Evolutionary conservation across 2,113 vertebrate genomes (phyloP).

Genomic region (Stigmatopora nigra): DNA sequence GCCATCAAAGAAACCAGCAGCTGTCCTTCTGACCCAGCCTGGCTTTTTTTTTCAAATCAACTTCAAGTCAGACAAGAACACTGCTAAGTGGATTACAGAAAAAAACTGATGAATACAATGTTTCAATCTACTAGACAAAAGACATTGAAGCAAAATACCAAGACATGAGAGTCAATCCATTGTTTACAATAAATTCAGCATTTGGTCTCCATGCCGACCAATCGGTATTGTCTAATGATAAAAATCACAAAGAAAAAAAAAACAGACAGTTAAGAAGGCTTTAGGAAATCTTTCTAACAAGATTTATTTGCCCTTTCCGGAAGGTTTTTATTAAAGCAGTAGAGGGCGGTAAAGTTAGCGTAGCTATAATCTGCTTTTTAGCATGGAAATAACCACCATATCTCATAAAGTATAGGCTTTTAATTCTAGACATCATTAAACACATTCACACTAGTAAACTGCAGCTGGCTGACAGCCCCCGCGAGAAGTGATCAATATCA

Average conservation of each 20-base stretch:
- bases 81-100: constrained; percentile 55
- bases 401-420: neutral
- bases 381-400: neutral
- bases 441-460: neutral
- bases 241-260: constrained; percentile 10
- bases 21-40: constrained; percentile 29
- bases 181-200: constrained; percentile 51
- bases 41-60: constrained; percentile 40
- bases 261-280: constrained; percentile 40
- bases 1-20: constrained; percentile 36
- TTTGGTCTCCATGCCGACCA: constrained; percentile 27
- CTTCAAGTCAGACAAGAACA: constrained; percentile 26
- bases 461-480: constrained; percentile 1
- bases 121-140: neutral
- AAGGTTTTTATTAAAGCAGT: constrained; percentile 32
- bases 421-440: neutral
- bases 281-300: constrained; percentile 49
- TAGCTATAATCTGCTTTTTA: constrained; percentile 40
- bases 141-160: constrained; percentile 30
- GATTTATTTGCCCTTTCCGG: constrained; percentile 34
- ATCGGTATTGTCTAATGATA: neutral
- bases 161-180: constrained; percentile 42
- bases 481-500: constrained; percentile 23
- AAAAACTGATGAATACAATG: constrained; percentile 45
- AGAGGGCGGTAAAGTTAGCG: neutral